A percentile compares a stretch with the other conserved stretches of the same genome.
phyloP scores from a whole-genome alignment of 2,888 invertebrate genomes.

The Papilio demoleus region DNA sequence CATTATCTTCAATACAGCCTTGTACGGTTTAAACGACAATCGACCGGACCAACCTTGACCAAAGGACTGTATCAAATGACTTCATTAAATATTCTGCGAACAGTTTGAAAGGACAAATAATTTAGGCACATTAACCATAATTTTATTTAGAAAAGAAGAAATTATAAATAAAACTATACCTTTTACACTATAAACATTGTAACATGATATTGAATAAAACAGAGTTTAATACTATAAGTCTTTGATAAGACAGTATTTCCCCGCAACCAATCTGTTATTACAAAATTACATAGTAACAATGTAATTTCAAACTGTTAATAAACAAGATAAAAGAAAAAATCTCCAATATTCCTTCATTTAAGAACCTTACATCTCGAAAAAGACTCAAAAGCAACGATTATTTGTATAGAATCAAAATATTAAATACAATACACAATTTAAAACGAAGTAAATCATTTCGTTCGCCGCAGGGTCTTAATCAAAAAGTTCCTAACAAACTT shows the following conservation, averaged over 20 bases:
- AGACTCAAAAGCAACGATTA: neutral
- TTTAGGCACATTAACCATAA: neutral
- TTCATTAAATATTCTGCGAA: neutral
- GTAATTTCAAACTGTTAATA: no score
- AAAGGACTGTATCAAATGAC: neutral
- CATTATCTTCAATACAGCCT: neutral
- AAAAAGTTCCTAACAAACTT: slow-evolving; percentile 4
- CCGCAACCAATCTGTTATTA: no score
- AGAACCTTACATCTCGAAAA: no score
- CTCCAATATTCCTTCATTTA: no score
- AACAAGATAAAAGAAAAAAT: neutral
- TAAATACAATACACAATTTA: neutral
- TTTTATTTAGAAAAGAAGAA: neutral
- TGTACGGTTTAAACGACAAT: neutral
- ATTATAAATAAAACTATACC: no score
- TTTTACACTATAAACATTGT: no score
- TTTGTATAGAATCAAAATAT: neutral
- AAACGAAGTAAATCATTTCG: slow-evolving; percentile 16
- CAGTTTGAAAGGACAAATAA: neutral
- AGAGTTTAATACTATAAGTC: no score
- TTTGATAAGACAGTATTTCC: no score
- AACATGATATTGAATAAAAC: no score
- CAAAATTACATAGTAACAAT: no score
- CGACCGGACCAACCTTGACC: slow-evolving; percentile 8
- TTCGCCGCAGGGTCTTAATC: slow-evolving; percentile 1